Percentiles rank a stretch among this genome's conserved stretches.
These are phyloP conservation scores for Pelmatolapia mariae DNA, from an alignment of 2,113 vertebrate species.

Conservation along the genomic window DNA sequence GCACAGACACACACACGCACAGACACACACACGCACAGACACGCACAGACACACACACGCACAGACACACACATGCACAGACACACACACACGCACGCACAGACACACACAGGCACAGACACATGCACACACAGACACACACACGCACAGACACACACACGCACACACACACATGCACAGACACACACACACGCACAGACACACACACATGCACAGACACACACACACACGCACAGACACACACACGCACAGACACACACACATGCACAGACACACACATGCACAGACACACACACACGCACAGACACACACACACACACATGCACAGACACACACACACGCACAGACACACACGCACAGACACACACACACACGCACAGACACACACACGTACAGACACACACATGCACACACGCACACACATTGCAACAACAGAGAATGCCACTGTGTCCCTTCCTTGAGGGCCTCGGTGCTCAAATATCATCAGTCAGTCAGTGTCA, in stretches of 20 bases:
- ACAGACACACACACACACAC: accelerated
- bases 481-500: background rate
- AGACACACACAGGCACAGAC: accelerated
- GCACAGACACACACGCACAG: background rate
- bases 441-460: background rate
- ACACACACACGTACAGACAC: accelerated
- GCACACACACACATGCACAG: accelerated
- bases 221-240: accelerated
- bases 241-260: background rate
- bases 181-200: background rate
- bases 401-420: background rate
- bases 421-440: background rate
- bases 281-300: too few species aligned
- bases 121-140: too few species aligned
- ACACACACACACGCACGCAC: accelerated
- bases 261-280: accelerated
- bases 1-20: accelerated
- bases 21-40: accelerated
- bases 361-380: background rate
- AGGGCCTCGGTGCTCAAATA: constrained; percentile 14
- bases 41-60: accelerated
- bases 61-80: accelerated
- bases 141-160: accelerated
- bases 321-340: accelerated
- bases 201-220: background rate